phyloP scores from a whole-genome alignment of 2,888 invertebrate genomes.

The Sabatieria punctata region DNA sequence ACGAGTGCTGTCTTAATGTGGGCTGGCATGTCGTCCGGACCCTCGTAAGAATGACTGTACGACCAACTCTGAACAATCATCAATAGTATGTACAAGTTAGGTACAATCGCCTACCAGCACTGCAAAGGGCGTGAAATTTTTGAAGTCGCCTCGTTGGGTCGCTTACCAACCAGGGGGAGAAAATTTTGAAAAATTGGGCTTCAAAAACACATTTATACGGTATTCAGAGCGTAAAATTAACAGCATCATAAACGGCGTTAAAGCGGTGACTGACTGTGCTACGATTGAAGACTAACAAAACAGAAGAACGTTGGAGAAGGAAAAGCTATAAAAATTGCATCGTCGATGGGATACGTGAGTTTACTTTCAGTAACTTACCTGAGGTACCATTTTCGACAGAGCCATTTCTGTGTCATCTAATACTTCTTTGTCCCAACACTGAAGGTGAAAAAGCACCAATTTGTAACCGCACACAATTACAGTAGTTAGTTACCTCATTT shows the following conservation, averaged over 20 bases:
- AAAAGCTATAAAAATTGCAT: too few species aligned
- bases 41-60: constrained; percentile 90
- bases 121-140: too few species aligned
- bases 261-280: too few species aligned
- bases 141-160: constrained; percentile 1
- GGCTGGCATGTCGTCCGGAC: constrained; percentile 96
- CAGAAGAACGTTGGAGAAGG: too few species aligned
- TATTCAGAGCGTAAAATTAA: too few species aligned
- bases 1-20: constrained; percentile 92
- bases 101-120: not conserved
- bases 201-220: too few species aligned
- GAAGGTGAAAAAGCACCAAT: constrained; percentile 11
- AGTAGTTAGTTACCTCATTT: constrained; percentile 45
- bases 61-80: constrained; percentile 50
- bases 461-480: not conserved
- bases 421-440: constrained; percentile 95
- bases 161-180: too few species aligned
- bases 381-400: constrained; percentile 95
- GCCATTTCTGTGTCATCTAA: constrained; percentile 98
- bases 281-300: too few species aligned
- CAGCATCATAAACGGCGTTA: too few species aligned
- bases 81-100: not conserved
- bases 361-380: constrained; percentile 43
- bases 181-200: too few species aligned
- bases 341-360: too few species aligned